Conservation (phyloP, 2,113 vertebrate genomes). For the Siniperca chuatsi region DNA sequence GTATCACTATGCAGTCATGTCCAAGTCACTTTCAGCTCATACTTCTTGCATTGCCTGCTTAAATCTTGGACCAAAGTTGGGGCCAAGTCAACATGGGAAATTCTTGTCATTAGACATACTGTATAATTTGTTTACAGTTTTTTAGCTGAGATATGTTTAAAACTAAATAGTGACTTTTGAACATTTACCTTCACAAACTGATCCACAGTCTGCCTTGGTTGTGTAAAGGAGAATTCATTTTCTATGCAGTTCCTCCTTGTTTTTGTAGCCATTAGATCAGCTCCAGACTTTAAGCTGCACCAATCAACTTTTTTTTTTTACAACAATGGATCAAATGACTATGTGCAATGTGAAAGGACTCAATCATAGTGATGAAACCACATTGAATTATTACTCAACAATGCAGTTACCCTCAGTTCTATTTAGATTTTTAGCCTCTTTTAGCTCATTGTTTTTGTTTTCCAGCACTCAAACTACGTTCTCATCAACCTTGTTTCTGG, state of each 20-base stretch:
- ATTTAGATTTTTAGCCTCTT: neutral
- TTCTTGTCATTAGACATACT: neutral
- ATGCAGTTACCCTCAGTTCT: neutral
- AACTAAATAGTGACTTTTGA: neutral
- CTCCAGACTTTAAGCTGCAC: constrained; percentile 4
- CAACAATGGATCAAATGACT: neutral
- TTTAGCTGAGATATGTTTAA: neutral
- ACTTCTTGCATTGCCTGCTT: constrained; percentile 41
- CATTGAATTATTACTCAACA: neutral
- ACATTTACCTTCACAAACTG: neutral
- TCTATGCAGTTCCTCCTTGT: neutral
- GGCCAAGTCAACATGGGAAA: neutral
- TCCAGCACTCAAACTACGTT: neutral
- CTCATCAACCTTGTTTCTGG: neutral
- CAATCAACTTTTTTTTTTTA: neutral
- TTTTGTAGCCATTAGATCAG: neutral
- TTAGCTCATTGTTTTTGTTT: neutral
- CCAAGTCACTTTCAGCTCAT: constrained; percentile 15
- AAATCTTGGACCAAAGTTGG: constrained; percentile 10
- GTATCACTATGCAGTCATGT: constrained; percentile 42
- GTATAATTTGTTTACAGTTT: neutral
- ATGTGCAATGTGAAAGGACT: neutral
- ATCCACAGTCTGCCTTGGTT: neutral
- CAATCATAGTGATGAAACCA: neutral
- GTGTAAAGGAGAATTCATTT: neutral